These are phyloP conservation scores for Scrobipalpa atriplicella DNA, from an alignment of 2,888 invertebrate genomes.

Conservation along the genomic window DNA sequence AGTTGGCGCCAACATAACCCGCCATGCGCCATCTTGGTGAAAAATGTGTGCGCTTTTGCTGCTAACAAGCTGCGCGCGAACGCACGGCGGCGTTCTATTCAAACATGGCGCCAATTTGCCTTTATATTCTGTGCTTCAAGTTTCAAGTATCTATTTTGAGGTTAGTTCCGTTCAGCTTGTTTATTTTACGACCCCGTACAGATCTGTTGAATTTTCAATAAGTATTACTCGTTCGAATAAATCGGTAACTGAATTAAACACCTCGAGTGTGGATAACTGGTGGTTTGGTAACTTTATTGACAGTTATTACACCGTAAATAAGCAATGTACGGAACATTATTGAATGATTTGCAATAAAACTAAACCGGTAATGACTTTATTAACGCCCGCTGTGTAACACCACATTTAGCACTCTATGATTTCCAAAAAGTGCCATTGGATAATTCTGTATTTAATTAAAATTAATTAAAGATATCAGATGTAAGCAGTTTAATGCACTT, in stretches of 20 bases:
- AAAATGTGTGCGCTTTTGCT: conserved; percentile 52
- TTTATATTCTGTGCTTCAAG: conserved; percentile 36
- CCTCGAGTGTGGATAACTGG: conserved; percentile 56
- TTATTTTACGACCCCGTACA: conserved; percentile 27
- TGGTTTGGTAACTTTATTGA: conserved; percentile 53
- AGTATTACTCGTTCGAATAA: conserved; percentile 51
- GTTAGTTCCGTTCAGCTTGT: conserved; percentile 24
- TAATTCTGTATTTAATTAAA: background rate
- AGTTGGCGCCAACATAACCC: conserved; percentile 56
- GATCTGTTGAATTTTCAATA: conserved; percentile 52
- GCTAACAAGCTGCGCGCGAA: conserved; percentile 52
- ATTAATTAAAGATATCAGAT: too few relatives aligned
- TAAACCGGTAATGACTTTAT: conserved; percentile 50
- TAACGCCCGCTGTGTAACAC: conserved; percentile 19
- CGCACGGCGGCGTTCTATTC: conserved; percentile 46
- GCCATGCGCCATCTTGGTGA: conserved; percentile 60
- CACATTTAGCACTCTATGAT: background rate
- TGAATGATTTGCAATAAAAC: conserved; percentile 42
- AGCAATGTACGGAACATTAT: conserved; percentile 45
- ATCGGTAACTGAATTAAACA: conserved; percentile 62
- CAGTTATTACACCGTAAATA: conserved; percentile 54
- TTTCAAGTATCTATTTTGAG: conserved; percentile 48
- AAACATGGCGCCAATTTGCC: conserved; percentile 52
- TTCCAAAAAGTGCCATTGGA: background rate
- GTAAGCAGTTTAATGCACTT: too few relatives aligned